These are phyloP conservation scores for Jaculus jaculus DNA, from an alignment of 2,113 vertebrate genomes.

Conservation along the genomic window DNA sequence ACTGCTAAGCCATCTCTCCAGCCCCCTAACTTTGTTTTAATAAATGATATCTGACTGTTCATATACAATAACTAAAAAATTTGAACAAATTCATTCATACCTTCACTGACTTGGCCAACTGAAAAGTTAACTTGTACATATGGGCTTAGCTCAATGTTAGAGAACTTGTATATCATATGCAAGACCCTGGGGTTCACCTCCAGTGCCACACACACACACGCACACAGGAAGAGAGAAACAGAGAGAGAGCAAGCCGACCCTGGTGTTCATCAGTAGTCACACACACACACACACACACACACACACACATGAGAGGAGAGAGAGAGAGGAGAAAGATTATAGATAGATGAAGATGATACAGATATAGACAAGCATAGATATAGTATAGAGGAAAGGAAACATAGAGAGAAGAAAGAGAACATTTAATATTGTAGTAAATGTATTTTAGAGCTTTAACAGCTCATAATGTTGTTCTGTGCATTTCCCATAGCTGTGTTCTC, in stretches of 20 bases:
- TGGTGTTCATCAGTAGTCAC: no score
- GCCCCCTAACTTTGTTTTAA: background rate
- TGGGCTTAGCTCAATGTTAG: background rate
- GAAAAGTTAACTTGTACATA: background rate
- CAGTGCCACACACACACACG: no score
- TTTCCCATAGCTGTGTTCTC: background rate
- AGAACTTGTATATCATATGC: no score
- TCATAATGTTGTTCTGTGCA: background rate
- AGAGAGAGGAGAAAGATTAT: no score
- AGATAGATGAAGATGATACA: no score
- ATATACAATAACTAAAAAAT: background rate
- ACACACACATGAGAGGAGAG: no score
- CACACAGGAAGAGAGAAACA: no score
- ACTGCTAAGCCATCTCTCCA: no score
- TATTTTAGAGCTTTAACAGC: background rate
- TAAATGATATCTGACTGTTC: background rate
- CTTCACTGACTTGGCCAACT: background rate
- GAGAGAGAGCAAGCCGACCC: no score
- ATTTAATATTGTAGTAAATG: background rate
- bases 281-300: no score
- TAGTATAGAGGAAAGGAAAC: no score
- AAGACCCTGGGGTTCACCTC: background rate
- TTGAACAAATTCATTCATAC: background rate
- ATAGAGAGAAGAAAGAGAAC: background rate
- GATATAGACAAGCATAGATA: no score